Conservation (phyloP, 2,888 invertebrate species). For the Nephrotoma guestfalica region DNA sequence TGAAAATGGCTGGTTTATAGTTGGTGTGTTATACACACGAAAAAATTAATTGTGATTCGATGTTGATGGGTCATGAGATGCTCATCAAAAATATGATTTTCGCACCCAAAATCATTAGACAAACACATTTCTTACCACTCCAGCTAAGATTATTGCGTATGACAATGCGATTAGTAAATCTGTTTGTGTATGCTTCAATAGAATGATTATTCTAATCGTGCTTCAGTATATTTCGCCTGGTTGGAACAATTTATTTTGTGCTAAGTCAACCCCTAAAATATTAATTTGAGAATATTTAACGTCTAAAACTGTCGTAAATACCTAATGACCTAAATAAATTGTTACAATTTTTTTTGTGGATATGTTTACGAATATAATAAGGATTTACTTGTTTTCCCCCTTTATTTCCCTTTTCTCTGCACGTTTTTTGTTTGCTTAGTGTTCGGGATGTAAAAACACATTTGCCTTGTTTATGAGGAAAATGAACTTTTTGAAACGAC, state of each 20-base stretch:
- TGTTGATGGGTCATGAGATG: not conserved
- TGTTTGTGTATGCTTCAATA: not conserved
- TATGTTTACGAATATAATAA: not conserved
- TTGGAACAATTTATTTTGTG: not conserved
- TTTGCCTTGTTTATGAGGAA: not conserved
- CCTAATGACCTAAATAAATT: not conserved
- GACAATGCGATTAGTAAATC: not conserved
- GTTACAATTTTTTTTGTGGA: not conserved
- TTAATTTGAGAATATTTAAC: not conserved
- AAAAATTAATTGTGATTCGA: not conserved
- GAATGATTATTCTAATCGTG: not conserved
- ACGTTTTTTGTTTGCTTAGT: not conserved
- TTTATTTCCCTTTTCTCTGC: not conserved
- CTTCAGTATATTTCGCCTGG: not conserved
- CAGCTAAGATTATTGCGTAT: not conserved
- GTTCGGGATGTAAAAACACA: not conserved
- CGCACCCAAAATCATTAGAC: not conserved
- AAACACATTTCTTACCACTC: not conserved
- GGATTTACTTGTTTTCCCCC: not conserved
- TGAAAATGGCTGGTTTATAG: not conserved
- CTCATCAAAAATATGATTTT: not conserved
- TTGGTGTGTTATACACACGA: not conserved
- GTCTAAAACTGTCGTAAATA: not conserved
- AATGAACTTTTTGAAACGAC: not conserved
- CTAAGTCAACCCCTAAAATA: not conserved